Percentiles rank a stretch among this genome's conserved stretches.
phyloP scores from a whole-genome alignment of 2,888 invertebrate species.

The Melipona bicolor region DNA sequence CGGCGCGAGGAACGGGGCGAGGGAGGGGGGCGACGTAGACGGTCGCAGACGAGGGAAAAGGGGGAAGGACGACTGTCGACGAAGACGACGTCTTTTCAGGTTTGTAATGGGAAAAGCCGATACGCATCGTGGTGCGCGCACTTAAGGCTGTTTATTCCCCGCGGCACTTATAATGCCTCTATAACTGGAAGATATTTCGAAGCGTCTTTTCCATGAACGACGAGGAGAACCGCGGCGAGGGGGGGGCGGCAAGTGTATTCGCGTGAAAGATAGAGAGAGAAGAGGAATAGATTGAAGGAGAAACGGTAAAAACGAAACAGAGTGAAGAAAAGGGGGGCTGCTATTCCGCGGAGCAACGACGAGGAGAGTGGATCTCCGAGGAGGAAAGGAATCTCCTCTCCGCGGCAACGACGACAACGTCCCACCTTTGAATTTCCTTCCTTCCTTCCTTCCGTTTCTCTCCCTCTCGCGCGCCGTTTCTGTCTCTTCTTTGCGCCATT shows the following conservation, averaged over 20 bases:
- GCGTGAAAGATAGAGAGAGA: background rate
- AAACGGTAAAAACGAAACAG: constrained; percentile 23
- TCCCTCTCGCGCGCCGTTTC: constrained; percentile 9
- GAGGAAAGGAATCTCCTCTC: constrained; percentile 24
- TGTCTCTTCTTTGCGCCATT: constrained; percentile 23
- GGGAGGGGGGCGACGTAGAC: constrained; percentile 5
- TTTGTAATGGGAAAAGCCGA: constrained; percentile 82
- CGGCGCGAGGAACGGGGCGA: background rate
- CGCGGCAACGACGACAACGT: constrained; percentile 40
- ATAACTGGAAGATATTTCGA: constrained; percentile 71
- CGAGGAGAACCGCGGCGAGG: constrained; percentile 1
- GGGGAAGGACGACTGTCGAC: constrained; percentile 44
- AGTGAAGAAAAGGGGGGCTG: background rate
- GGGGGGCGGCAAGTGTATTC: background rate
- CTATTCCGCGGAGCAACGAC: constrained; percentile 17
- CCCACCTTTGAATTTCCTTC: constrained; percentile 60
- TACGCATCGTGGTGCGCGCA: constrained; percentile 81
- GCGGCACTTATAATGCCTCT: constrained; percentile 76
- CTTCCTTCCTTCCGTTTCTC: constrained; percentile 31
- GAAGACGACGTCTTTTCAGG: constrained; percentile 75
- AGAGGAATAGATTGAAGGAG: background rate
- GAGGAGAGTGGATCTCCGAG: constrained; percentile 15
- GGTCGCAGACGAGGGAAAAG: constrained; percentile 24
- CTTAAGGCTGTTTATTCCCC: constrained; percentile 80
- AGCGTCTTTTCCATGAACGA: constrained; percentile 46